phyloP scores from a whole-genome alignment of 2,797 vertebrate genomes.

The Sylvia borin region DNA sequence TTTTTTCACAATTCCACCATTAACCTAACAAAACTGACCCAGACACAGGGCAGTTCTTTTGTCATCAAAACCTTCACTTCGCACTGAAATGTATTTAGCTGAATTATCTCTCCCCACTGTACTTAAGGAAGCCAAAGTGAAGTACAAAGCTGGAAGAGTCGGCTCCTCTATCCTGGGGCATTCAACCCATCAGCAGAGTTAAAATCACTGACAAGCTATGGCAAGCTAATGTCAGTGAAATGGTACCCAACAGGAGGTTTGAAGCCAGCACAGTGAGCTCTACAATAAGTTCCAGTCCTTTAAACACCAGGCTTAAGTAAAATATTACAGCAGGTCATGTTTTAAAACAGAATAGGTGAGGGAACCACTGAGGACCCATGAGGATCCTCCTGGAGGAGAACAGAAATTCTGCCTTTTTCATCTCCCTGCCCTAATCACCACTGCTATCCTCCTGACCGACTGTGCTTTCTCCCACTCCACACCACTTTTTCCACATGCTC shows the following conservation, averaged over 20 bases:
- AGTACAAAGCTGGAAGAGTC: not conserved
- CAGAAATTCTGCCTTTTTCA: not conserved
- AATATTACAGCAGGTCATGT: constrained; percentile 20
- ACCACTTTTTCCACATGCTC: rapidly evolving
- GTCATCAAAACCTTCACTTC: not conserved
- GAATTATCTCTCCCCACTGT: constrained; percentile 8
- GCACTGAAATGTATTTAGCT: not conserved
- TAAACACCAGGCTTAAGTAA: constrained; percentile 38
- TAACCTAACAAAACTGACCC: not conserved
- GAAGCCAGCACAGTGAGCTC: constrained; percentile 11
- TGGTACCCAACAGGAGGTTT: constrained; percentile 53
- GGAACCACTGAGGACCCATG: not conserved
- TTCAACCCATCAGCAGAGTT: not conserved
- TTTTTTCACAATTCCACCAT: not conserved
- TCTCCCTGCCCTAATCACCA: not conserved
- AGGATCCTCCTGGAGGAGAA: not conserved
- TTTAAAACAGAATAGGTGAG: not conserved
- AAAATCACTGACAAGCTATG: constrained; percentile 26
- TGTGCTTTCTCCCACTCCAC: not conserved
- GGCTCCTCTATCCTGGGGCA: not conserved
- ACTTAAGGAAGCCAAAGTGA: not conserved
- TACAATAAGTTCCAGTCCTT: constrained; percentile 46
- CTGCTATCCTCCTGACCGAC: not conserved
- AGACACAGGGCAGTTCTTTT: not conserved
- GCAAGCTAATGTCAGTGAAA: constrained; percentile 45